phyloP scores from a whole-genome alignment of 2,113 vertebrate species.

The Petroica traversi region DNA sequence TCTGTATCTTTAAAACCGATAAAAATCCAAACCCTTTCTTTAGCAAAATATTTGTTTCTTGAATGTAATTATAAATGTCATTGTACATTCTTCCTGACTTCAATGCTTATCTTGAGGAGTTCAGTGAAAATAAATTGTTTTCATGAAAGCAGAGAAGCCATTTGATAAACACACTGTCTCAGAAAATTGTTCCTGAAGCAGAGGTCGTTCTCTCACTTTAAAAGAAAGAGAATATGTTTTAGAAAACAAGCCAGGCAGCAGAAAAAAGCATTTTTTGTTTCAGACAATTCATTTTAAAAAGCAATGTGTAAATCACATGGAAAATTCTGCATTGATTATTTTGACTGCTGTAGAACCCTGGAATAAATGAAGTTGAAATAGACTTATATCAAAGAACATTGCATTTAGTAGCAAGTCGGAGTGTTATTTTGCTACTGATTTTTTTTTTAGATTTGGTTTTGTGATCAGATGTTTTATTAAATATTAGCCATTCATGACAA shows the following conservation, averaged over 20 bases:
- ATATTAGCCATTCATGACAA: slow-evolving; percentile 13
- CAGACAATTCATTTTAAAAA: slow-evolving; percentile 65
- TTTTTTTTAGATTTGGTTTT: slow-evolving; percentile 11
- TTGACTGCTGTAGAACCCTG: slow-evolving; percentile 49
- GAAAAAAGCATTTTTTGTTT: slow-evolving; percentile 62
- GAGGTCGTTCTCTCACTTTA: slow-evolving; percentile 76
- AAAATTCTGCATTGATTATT: slow-evolving; percentile 68
- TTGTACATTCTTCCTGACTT: slow-evolving; percentile 75
- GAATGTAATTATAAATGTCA: slow-evolving; percentile 79
- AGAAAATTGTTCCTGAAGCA: slow-evolving; percentile 79
- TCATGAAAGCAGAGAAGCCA: slow-evolving; percentile 79
- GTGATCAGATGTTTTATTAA: slow-evolving; percentile 48
- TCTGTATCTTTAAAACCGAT: slow-evolving; percentile 34
- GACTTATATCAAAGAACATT: slow-evolving; percentile 36
- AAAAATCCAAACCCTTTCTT: slow-evolving; percentile 46
- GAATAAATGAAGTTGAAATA: slow-evolving; percentile 54
- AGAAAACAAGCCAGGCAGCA: slow-evolving; percentile 68
- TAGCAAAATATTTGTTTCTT: slow-evolving; percentile 75
- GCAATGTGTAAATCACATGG: slow-evolving; percentile 65
- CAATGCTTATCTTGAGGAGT: slow-evolving; percentile 76
- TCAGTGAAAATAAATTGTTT: slow-evolving; percentile 82
- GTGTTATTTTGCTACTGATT: background rate
- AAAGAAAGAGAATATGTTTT: slow-evolving; percentile 72
- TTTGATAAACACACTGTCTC: slow-evolving; percentile 77
- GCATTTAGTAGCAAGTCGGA: background rate